phyloP scores from a whole-genome alignment of 2,888 invertebrate species.

The Drosophila ezoana region DNA sequence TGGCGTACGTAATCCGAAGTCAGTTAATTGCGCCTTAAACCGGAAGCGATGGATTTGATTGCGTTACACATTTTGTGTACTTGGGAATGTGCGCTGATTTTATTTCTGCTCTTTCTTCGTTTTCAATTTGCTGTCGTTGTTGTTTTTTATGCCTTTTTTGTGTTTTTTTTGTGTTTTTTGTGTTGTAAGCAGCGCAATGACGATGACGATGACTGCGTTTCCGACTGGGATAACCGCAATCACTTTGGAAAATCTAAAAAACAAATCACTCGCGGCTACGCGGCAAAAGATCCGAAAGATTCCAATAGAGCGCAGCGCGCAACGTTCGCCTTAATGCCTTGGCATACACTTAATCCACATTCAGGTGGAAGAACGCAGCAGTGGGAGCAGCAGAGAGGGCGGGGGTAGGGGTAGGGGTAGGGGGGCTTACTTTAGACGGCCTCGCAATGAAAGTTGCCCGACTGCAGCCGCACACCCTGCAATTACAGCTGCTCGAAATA shows the following conservation, averaged over 20 bases:
- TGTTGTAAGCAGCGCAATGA: conserved; percentile 51
- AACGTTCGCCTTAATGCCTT: conserved; percentile 59
- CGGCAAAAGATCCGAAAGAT: conserved; percentile 36
- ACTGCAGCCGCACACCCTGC: conserved; percentile 30
- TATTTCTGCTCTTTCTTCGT: conserved; percentile 31
- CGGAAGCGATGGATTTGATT: conserved; percentile 81
- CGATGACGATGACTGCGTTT: conserved; percentile 43
- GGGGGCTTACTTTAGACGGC: conserved; percentile 28
- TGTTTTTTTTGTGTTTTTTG: conserved; percentile 22
- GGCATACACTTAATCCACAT: conserved; percentile 79
- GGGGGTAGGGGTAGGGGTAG: background rate
- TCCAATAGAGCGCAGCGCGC: conserved; percentile 25
- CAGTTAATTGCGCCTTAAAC: conserved; percentile 80
- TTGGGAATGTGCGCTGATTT: conserved; percentile 80
- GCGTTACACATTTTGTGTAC: conserved; percentile 76
- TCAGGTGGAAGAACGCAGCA: conserved; percentile 40
- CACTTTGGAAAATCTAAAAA: conserved; percentile 76
- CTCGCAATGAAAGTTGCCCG: conserved; percentile 71
- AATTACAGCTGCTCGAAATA: conserved; percentile 77
- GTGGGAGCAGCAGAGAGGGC: background rate
- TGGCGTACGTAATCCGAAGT: conserved; percentile 72
- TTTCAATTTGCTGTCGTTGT: conserved; percentile 36
- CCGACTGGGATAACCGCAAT: conserved; percentile 69
- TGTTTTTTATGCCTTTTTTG: conserved; percentile 34
- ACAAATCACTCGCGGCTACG: conserved; percentile 78